Base-by-base conservation (phyloP, 2,113 vertebrate genomes). In the Loxodonta africana region DNA sequence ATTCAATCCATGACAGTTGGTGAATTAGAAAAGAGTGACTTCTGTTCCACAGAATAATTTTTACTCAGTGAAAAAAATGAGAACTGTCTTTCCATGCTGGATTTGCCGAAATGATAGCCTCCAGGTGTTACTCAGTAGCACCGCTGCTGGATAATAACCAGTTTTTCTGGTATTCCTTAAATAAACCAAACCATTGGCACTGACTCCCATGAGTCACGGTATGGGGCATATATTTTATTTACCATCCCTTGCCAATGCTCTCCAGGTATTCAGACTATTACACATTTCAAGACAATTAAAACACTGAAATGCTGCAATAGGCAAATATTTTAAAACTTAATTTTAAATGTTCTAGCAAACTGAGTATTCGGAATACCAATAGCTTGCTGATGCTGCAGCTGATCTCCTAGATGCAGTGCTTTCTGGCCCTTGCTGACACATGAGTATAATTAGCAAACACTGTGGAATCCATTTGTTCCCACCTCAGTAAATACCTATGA, bases 241-340 rank as follows among this genome's bases (percentile, higher is more conserved):
- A 95, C 26, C 14, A 84, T 73, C 83, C 60, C n/a, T 46, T 48
- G 63, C 14, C 17, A 92, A 1, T 60, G 51, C 48, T 85, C 41
- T 82, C 51, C 37, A 88, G 63, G 23, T 18, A 28, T 60, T 94
- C 41, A 63, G 28, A 90, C 60, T 65, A 88, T 94, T 90, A 91
- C 90, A 25, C 53, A 92, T 76, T 81, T 91, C 78, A 88, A 84
- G 51, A 88, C 69, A 95, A 94, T 95, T 92, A 88, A 88, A 96
- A 83, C 46, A 95, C 85, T 94, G 77, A 88, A 94, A 94, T 91
- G 81, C 37, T 94, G 65, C 84, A 94, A 89, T 15, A 96, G 71
- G 89, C 41, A 94, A 95, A 91, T 88, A 93, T 81, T 87, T 91
- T 94, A 78, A 69, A 95, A 92, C 53, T 94, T 94, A 62, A 87